Base-by-base conservation (phyloP, 2,113 vertebrate species). In the Pleuronectes platessa region DNA sequence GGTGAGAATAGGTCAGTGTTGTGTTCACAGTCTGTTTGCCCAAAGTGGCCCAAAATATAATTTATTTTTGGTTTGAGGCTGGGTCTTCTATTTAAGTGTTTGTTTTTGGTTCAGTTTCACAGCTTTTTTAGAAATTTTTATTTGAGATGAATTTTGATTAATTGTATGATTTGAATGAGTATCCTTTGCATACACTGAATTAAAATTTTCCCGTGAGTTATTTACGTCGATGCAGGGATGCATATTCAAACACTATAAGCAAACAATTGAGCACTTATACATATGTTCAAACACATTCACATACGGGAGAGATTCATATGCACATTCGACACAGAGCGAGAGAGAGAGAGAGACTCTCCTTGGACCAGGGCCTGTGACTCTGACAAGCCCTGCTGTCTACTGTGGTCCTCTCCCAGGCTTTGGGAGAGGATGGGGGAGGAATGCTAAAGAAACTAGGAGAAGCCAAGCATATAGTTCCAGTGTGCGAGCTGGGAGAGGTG, bases 301-400 rank as follows among this genome's bases (percentile, higher is more conserved):
- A 69, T 79, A 58, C 64, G 70, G 27, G 47, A 62, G 12, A 56
- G 17, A 62, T 59, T 64, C 9, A 60, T 11, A 26, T 53, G 21
- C 61, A 63, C 40, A n/a, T 35, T 26, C 31, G 31, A 61, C 42
- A 69, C 7, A n/a, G 51, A 24, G 24, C 2, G 24, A 24, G 24
- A 37, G 27, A 24, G n/a, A 74, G 15, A 55, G 70, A 74, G 58
- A 71, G 61, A 67, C 51, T 61, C 61, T 66, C 53, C 9, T 62
- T 86, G 78, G 85, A 87, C 81, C 37, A 23, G 59, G 88, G 85
- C 77, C 88, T 89, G 84, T 68, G 83, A 87, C 89, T 90, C 87
- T 89, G 89, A 92, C 90, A 92, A 90, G 89, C 85, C 78, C 79
- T 89, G 86, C 89, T 91, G 92, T 92, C 91, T 92, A 89, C 90